Base-by-base conservation (phyloP, 2,113 vertebrate species). In the Peromyscus polionotus region DNA sequence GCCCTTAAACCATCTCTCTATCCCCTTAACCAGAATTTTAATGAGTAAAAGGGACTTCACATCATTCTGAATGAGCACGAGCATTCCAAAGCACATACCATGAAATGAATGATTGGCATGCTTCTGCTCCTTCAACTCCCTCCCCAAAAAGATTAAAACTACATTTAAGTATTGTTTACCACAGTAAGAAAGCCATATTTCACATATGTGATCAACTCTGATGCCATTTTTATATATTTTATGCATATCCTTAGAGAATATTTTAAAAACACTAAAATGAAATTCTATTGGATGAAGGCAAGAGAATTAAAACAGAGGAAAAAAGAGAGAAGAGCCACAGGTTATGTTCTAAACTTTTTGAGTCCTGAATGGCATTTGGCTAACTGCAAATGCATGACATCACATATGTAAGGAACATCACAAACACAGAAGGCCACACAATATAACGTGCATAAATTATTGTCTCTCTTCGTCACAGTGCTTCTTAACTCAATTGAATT, bases 21-120 rank as follows among this genome's bases (percentile, higher is more conserved):
- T 19, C 59, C 14, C 13, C 26, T 85, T 39, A 63, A 85, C 26
- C 59, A 83, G 77, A 88, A 92, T 61, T 85, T 81, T 94, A 95
- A 90, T 91, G 57, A 95, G 36, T 14, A 88, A 79, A 94, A 84
- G 14, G 13, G 22, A 84, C 61, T 42, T 42, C 70, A 13, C 54
- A 51, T 92, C 70, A 91, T 19, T 86, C 20, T 90, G 70, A 95
- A 70, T 9, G 4, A 3, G 14, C 51, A 73, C 75, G 92, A 63
- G 3, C 75, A 77, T 77, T 94, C 73, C 16, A 33, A 96, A 90
- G 31, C 31, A 63, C 48, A 39, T 95, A 93, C 93, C n/a, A 75
- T 72, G 70, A 95, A 94, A 54, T 8, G 88, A 81, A 96, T 72
- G 10, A 59, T 36, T 92, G 70, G 39, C 19, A 61, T 48, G 42